Evolutionary conservation across 2,888 invertebrate genomes (phyloP).

Genomic region (Fragum whitleyi): DNA sequence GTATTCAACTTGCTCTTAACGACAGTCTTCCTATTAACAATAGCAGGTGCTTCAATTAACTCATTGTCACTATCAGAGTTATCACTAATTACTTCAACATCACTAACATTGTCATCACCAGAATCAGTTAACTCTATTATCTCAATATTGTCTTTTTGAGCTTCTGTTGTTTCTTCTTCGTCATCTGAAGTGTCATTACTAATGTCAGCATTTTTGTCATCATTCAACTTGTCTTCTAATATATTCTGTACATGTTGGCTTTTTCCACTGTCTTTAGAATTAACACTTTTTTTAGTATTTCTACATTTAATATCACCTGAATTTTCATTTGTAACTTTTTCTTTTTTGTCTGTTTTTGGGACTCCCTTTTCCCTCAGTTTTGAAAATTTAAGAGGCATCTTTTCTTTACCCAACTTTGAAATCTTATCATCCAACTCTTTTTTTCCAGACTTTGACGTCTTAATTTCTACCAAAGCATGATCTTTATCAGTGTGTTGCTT

Average conservation of each 20-base stretch:
- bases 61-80: conserved; percentile 3
- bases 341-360: too few species aligned
- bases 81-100: conserved; percentile 18
- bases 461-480: too few species aligned
- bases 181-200: conserved; percentile 19
- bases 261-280: neutral
- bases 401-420: too few species aligned
- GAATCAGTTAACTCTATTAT: conserved; percentile 5
- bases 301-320: too few species aligned
- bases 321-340: too few species aligned
- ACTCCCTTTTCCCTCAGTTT: too few species aligned
- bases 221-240: neutral
- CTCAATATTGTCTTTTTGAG: neutral
- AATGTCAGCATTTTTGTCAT: conserved; percentile 7
- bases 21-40: neutral
- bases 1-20: neutral
- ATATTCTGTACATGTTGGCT: neutral
- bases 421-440: too few species aligned
- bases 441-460: too few species aligned
- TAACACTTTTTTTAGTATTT: too few species aligned
- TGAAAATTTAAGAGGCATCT: too few species aligned
- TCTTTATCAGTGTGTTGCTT: too few species aligned
- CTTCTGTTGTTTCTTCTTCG: conserved; percentile 6
- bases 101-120: conserved; percentile 19
- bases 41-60: neutral